Evolutionary conservation across 2,888 invertebrate species (phyloP), one percentile per base, ranked within the genome.

Genomic region (Chrysolina haemoptera): DNA sequence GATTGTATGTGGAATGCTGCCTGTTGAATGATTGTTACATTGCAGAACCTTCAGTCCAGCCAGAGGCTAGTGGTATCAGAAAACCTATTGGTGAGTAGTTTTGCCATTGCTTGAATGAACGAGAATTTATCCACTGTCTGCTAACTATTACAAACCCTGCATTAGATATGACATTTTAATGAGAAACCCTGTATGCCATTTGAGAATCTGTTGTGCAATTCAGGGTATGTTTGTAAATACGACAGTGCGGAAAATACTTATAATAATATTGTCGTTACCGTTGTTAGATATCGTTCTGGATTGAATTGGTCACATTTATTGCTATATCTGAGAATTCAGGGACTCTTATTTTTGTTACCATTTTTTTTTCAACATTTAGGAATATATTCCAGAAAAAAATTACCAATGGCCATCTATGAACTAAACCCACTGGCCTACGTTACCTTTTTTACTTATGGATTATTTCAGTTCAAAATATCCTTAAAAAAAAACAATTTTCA

Each of bases 71-170:
- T 82, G 82, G 83, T 88, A 89, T 90, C 88, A 89, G 89, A 89
- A 90, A 90, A 86, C 90, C 90, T 81, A 86, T 91, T 87, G 90
- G 91, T 91, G 90, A 90, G 90, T 88, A 85, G 80, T 75, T 76
- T 76, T 59, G 55, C 27, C 41, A 16, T 67, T 35, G 67, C 40
- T 50, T 53, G 67, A 53, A 55, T 65, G 48, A 20, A 20, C 12
- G 11, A 46, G 16, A 65, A n/a, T 20, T 27, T 14, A n/a, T 40
- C 55, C 14, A 8, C 14, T 11, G 50, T 53, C 16, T 18, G 14
- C 48, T 14, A 67, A 48, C 9, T 59, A 59, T 59, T 27, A 14
- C n/a, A 20, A 50, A 59, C 35, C 59, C 59, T 53, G 53, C 12
- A 22, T 53, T 18, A 11, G 12, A 20, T 20, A 18, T 20, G 53